Evolutionary conservation across 2,888 invertebrate genomes (phyloP).

Genomic region (Cabera pusaria): DNA sequence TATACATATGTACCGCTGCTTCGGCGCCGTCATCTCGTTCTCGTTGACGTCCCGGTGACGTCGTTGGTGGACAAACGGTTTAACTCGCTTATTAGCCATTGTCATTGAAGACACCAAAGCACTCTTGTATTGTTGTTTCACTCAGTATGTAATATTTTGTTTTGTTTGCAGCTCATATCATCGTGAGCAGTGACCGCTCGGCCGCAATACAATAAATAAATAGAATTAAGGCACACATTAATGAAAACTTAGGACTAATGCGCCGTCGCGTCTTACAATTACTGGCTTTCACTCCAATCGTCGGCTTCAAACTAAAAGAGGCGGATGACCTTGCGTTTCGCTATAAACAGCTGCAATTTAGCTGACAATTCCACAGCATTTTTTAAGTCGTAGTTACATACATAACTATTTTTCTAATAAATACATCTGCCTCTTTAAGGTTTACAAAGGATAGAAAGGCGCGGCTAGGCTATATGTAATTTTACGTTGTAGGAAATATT

Average conservation of each 20-base stretch:
- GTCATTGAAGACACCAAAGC: no score
- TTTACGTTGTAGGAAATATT: constrained; percentile 74
- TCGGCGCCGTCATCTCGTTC: no score
- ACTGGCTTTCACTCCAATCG: constrained; percentile 1
- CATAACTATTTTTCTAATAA: constrained; percentile 16
- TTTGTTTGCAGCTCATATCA: constrained; percentile 74
- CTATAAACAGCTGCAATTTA: neutral
- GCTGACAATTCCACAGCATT: neutral
- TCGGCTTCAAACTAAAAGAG: neutral
- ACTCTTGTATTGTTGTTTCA: no score
- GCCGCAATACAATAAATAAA: constrained; percentile 70
- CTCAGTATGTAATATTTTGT: no score
- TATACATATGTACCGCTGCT: no score
- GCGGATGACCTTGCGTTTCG: neutral
- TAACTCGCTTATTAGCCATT: no score
- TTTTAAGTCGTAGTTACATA: neutral
- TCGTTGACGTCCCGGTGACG: no score
- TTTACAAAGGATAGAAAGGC: constrained; percentile 32
- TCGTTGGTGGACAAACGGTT: no score
- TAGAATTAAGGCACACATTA: constrained; percentile 73
- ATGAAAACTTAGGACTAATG: constrained; percentile 59
- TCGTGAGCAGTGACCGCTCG: constrained; percentile 80
- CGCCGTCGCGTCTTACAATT: constrained; percentile 38
- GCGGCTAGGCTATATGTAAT: constrained; percentile 49
- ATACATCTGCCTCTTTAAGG: constrained; percentile 6